Evolutionary conservation across 2,797 vertebrate genomes (phyloP), one percentile per base, ranked within the genome.

Genomic region (Pelochelys cantorii): DNA sequence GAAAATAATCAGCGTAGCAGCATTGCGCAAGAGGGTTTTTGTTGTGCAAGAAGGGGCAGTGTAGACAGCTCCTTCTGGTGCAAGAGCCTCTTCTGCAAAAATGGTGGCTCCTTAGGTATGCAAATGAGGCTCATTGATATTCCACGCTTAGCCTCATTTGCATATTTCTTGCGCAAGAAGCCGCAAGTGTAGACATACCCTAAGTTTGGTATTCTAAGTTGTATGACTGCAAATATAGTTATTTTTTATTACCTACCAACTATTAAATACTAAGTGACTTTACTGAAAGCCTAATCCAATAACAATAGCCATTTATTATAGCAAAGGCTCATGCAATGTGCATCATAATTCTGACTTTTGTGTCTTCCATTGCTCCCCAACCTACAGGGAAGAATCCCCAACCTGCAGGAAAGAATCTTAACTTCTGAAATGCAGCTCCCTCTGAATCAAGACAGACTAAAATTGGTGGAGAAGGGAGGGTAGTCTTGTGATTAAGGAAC

Each of bases 281-380:
- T n/a, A 18, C 37, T 8, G 62, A 20, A 0, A 56, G 59, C 54
- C 17, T 0, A 2, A 3, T 0, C 6, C 29, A 2, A 54, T 1
- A 42, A 0, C 68, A 15, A 0, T 25, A 11, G 79, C 87, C 48
- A 2, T 75, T 42, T 4, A 52, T 0, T 1, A 5, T 29, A 54
- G 2, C 1, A 18, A 52, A 77, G 9, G 1, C 0, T 0, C 81
- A 54, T 57, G 0, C 18, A 17, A 31, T 0, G 0, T 0, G 2
- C 0, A 62, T 31, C 14, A 54, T 55, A 18, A 77, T 0, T 48
- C 54, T 93, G 77, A 4, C 37, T 8, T 87, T 84, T 22, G 3
- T 87, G 18, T 71, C 65, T 34, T 71, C 65, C n/a, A 37, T 71
- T 9, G 10, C n/a, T 37, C n/a, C 18, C n/a, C 18, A 68, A 10